Evolutionary conservation across 2,113 vertebrate genomes (phyloP).

Genomic region (Petrocephalus microphthalmus): DNA sequence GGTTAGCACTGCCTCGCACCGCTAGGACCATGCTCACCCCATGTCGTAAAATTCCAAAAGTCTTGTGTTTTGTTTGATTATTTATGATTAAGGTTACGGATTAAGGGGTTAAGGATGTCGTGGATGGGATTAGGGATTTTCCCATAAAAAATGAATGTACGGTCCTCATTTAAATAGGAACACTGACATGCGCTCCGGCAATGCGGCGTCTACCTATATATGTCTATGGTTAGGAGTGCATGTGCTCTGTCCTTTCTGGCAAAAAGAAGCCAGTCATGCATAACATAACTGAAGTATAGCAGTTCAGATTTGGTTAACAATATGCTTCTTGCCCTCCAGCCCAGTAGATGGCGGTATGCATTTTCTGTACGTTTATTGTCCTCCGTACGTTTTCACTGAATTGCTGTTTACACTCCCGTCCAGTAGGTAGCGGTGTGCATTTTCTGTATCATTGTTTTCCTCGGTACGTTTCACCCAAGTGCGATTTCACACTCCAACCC

Average conservation of each 20-base stretch:
- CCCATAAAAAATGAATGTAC: background rate
- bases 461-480: background rate
- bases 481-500: background rate
- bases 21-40: too few relatives aligned
- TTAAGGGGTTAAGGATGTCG: background rate
- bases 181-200: too few relatives aligned
- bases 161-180: too few relatives aligned
- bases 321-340: background rate
- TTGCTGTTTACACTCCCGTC: background rate
- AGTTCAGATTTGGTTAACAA: background rate
- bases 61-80: background rate
- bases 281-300: background rate
- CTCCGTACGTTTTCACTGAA: background rate
- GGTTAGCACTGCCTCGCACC: too few relatives aligned
- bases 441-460: background rate
- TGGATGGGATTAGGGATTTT: too few relatives aligned
- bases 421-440: background rate
- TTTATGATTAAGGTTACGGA: background rate
- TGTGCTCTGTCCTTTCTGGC: background rate
- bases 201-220: too few relatives aligned
- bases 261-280: background rate
- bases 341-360: background rate
- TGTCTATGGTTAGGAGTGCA: too few relatives aligned
- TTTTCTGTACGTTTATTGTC: background rate
- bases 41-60: background rate